phyloP scores from a whole-genome alignment of 1,140 invertebrate genomes.

The Drosophila eugracilis region DNA sequence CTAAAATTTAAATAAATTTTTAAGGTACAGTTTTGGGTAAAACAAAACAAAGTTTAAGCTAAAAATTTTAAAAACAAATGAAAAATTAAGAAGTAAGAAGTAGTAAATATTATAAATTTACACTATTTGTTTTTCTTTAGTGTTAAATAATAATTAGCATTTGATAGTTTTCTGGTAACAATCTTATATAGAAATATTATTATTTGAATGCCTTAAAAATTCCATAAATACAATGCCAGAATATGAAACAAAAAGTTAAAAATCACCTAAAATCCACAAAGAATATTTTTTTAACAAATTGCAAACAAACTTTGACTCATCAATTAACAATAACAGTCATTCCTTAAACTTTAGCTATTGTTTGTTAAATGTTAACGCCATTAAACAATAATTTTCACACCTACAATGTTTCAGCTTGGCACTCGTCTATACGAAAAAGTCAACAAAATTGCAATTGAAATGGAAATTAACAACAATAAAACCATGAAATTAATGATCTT shows the following conservation, averaged over 20 bases:
- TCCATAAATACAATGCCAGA: no score
- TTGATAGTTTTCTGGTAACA: background rate
- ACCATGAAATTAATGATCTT: no score
- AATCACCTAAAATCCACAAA: background rate
- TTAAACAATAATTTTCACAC: background rate
- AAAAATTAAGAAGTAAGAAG: no score
- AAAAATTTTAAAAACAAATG: background rate
- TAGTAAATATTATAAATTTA: no score
- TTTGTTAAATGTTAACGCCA: background rate
- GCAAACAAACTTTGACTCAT: conserved; percentile 5
- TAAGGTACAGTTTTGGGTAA: background rate
- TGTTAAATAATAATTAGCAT: background rate
- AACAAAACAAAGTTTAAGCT: background rate
- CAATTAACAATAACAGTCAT: conserved; percentile 1
- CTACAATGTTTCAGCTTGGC: background rate
- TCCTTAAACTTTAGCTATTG: background rate
- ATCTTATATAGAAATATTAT: no score
- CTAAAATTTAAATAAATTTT: conserved; percentile 16
- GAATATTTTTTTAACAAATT: background rate
- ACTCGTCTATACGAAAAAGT: background rate
- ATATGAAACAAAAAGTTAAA: background rate
- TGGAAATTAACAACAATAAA: no score
- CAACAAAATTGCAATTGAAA: background rate
- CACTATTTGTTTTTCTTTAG: background rate
- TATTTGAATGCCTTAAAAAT: no score